These are phyloP conservation scores for Hydrozoanthus tunicans DNA, from an alignment of 64 coral and sea anemone species.

Conservation along the genomic window DNA sequence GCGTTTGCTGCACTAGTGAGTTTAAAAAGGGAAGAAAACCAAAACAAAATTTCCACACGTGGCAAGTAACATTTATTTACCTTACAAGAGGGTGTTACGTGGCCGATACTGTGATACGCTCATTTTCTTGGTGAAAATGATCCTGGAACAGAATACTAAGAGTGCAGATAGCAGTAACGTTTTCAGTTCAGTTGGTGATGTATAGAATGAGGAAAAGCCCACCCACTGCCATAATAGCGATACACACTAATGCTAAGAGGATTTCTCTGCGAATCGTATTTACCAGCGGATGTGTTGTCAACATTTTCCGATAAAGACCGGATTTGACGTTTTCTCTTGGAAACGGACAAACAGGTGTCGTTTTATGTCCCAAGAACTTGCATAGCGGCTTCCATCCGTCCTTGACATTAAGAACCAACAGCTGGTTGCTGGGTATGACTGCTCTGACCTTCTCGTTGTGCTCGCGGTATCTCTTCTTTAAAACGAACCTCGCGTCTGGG, in stretches of 20 bases:
- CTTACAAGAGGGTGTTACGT: too few relatives aligned
- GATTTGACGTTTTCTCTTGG: slow-evolving; percentile 50
- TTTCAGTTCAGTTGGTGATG: background rate
- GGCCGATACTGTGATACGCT: too few relatives aligned
- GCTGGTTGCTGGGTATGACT: background rate
- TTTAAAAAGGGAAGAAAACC: too few relatives aligned
- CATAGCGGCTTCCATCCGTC: slow-evolving; percentile 25
- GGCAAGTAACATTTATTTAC: too few relatives aligned
- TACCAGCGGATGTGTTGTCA: background rate
- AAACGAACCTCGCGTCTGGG: slow-evolving; percentile 32
- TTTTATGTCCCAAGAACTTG: slow-evolving; percentile 12
- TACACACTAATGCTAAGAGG: background rate
- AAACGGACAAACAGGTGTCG: slow-evolving; percentile 5
- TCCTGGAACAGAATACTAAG: too few relatives aligned
- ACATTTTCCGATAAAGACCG: slow-evolving; percentile 36
- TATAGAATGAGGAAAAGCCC: background rate
- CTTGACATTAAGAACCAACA: slow-evolving; percentile 29
- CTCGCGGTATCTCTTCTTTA: slow-evolving; percentile 48
- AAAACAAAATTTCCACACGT: too few relatives aligned
- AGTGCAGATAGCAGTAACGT: too few relatives aligned
- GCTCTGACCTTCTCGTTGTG: slow-evolving; percentile 11
- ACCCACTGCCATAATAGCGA: background rate
- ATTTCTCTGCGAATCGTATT: slow-evolving; percentile 22
- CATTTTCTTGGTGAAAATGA: too few relatives aligned
- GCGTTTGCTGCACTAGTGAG: too few relatives aligned